These are phyloP conservation scores for Thymelicus acteon DNA, from an alignment of 2,888 invertebrate genomes.

Conservation along the genomic window DNA sequence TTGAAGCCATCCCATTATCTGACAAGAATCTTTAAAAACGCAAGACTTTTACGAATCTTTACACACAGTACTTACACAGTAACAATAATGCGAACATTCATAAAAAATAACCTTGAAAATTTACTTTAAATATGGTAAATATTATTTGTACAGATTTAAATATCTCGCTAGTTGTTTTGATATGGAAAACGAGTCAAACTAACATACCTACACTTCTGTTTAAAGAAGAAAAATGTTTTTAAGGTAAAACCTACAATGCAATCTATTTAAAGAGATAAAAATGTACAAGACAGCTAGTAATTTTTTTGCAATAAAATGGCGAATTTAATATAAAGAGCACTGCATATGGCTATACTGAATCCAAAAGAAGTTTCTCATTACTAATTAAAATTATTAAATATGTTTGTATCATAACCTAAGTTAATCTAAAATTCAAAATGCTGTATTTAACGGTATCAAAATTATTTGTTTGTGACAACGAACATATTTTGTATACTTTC, in stretches of 20 bases:
- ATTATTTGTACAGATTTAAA: neutral
- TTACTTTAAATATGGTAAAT: conserved; percentile 1
- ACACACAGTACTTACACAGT: neutral
- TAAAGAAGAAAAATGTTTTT: neutral
- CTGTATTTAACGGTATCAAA: no score
- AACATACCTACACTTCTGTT: neutral
- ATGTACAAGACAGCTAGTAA: neutral
- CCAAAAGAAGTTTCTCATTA: no score
- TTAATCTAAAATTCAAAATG: no score
- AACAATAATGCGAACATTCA: neutral
- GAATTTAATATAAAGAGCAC: no score
- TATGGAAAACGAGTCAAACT: neutral
- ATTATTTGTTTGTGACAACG: no score
- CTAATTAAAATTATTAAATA: no score
- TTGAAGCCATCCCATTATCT: neutral
- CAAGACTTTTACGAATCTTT: no score
- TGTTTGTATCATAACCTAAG: no score
- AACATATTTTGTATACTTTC: neutral
- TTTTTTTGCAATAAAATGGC: no score
- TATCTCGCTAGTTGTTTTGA: neutral
- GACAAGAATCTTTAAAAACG: no score
- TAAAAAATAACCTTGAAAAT: neutral
- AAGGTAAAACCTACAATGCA: conserved; percentile 3
- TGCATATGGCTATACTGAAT: no score
- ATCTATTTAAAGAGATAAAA: neutral